Evolutionary conservation across 2,888 invertebrate species (phyloP).

Genomic region (Troilus luridus): DNA sequence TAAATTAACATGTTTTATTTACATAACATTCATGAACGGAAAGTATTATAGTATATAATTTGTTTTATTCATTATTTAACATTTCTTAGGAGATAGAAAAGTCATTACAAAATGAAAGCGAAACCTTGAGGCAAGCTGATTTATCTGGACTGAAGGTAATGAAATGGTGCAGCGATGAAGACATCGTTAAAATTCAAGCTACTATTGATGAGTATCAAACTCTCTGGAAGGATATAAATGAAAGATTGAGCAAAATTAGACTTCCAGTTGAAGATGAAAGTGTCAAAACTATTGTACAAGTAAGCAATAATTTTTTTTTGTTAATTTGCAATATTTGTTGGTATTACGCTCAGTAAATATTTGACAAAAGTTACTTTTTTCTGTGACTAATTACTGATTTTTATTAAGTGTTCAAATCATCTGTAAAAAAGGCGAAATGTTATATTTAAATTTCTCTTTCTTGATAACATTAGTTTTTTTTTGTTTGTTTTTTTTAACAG

Average conservation of each 20-base stretch:
- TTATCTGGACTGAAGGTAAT: slow-evolving; percentile 75
- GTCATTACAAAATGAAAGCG: slow-evolving; percentile 72
- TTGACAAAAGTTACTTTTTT: background rate
- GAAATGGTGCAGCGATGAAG: slow-evolving; percentile 73
- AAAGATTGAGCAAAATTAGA: slow-evolving; percentile 59
- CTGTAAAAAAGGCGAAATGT: background rate
- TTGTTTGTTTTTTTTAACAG: no score
- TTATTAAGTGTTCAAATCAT: background rate
- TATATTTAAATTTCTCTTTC: background rate
- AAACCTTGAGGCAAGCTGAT: slow-evolving; percentile 75
- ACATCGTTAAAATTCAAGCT: slow-evolving; percentile 73
- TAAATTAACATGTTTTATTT: background rate
- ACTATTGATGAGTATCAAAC: slow-evolving; percentile 78
- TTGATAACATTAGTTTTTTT: background rate
- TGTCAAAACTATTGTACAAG: slow-evolving; percentile 27
- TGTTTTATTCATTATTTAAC: background rate
- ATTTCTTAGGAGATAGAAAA: slow-evolving; percentile 60
- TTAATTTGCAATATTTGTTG: background rate
- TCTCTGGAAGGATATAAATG: slow-evolving; percentile 76
- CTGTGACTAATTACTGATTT: background rate
- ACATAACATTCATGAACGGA: no score
- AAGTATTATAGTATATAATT: background rate
- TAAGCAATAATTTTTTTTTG: background rate
- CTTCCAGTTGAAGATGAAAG: background rate
- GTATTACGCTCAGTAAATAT: background rate